A percentile compares a stretch with the other conserved stretches of the same genome.
Conservation (phyloP, 2,797 vertebrate species). For the Muraenolepis orangiensis region DNA sequence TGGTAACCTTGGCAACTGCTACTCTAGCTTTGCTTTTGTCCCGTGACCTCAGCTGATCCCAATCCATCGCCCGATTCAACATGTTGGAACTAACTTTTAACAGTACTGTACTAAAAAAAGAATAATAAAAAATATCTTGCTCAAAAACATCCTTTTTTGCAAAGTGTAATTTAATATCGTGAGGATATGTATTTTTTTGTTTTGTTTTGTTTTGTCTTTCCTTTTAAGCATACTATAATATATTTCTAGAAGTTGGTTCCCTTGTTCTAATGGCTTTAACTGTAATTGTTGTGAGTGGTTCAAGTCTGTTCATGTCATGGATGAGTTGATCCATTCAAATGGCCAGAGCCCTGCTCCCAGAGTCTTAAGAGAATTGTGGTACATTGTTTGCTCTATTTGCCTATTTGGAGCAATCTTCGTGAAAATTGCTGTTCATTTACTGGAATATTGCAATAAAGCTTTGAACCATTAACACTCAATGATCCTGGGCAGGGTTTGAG, state of each 20-base stretch:
- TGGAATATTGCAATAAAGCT: constrained; percentile 3
- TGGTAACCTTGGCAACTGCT: constrained; percentile 76
- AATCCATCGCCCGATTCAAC: constrained; percentile 70
- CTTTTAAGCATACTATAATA: background rate
- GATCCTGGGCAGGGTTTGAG: background rate
- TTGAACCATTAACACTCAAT: background rate
- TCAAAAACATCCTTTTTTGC: constrained; percentile 57
- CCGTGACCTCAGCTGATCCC: constrained; percentile 68
- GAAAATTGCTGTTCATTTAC: constrained; percentile 2
- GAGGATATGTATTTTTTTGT: background rate
- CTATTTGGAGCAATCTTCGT: background rate
- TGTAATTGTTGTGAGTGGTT: background rate
- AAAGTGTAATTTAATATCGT: constrained; percentile 49
- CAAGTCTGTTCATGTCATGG: background rate
- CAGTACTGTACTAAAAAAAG: constrained; percentile 78
- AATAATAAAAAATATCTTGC: constrained; percentile 36
- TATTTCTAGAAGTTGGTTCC: background rate
- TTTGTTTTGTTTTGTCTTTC: background rate
- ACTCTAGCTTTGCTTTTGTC: constrained; percentile 72
- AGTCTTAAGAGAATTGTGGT: background rate
- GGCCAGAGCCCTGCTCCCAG: background rate
- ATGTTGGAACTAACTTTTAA: constrained; percentile 80
- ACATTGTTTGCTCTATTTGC: background rate
- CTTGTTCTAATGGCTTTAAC: background rate
- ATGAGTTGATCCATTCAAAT: background rate